Conservation (phyloP, 2,888 invertebrate species). For the Amphipyra berbera region DNA sequence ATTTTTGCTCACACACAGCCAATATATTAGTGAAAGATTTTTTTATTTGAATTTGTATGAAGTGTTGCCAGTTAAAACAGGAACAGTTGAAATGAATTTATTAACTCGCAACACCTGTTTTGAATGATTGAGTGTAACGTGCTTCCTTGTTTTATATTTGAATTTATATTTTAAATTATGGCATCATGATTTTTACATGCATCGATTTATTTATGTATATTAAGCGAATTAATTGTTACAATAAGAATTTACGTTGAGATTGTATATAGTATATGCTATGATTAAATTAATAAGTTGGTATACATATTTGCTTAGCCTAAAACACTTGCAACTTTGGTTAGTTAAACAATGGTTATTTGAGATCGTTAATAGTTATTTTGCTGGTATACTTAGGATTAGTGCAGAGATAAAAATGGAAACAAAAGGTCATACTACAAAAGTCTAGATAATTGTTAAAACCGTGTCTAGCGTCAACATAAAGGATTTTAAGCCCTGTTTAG, state of each 20-base stretch:
- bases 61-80: conserved; percentile 51
- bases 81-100: conserved; percentile 33
- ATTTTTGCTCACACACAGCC: conserved; percentile 80
- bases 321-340: conserved; percentile 42
- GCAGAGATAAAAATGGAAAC: conserved; percentile 44
- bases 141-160: conserved; percentile 68
- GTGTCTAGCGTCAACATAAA: no score
- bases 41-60: conserved; percentile 48
- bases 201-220: conserved; percentile 64
- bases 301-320: conserved; percentile 41
- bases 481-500: no score
- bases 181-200: conserved; percentile 56
- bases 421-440: neutral
- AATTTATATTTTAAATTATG: conserved; percentile 55
- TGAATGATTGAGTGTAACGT: conserved; percentile 55
- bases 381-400: conserved; percentile 47
- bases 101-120: conserved; percentile 56
- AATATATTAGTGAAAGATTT: conserved; percentile 62
- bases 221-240: conserved; percentile 57
- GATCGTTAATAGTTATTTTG: conserved; percentile 40
- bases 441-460: no score
- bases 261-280: conserved; percentile 61
- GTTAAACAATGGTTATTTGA: conserved; percentile 30
- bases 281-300: conserved; percentile 54
- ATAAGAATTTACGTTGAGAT: conserved; percentile 61